Conservation (phyloP, 2,888 invertebrate genomes). For the Eupithecia abbreviata region DNA sequence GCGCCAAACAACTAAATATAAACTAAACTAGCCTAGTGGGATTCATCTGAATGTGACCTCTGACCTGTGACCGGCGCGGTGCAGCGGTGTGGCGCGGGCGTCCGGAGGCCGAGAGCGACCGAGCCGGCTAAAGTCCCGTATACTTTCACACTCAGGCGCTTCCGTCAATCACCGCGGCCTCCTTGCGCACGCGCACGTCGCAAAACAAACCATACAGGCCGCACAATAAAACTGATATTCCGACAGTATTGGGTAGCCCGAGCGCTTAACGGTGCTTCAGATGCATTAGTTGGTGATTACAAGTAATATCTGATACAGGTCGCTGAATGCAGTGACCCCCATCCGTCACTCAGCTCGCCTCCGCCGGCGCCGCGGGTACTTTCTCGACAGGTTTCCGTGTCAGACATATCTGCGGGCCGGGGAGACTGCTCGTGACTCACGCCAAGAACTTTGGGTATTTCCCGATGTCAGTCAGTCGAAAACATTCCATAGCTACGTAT, state of each 20-base stretch:
- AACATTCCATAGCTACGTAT: slow-evolving; percentile 1
- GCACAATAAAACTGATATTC: slow-evolving; percentile 31
- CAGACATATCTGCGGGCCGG: background rate
- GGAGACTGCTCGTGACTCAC: slow-evolving; percentile 17
- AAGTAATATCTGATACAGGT: slow-evolving; percentile 42
- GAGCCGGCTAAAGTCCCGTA: slow-evolving; percentile 57
- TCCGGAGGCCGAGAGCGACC: slow-evolving; percentile 31
- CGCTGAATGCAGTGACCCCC: slow-evolving; percentile 40
- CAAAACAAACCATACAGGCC: slow-evolving; percentile 29
- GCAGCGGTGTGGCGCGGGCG: background rate
- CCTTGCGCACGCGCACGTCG: slow-evolving; percentile 36
- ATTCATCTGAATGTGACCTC: background rate
- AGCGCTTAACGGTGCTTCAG: slow-evolving; percentile 36
- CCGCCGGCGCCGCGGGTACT: slow-evolving; percentile 7
- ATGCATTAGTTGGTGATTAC: slow-evolving; percentile 43
- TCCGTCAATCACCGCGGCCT: slow-evolving; percentile 49
- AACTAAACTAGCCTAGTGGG: background rate
- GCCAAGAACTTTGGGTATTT: slow-evolving; percentile 28
- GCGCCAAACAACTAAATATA: background rate
- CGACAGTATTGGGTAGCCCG: slow-evolving; percentile 9
- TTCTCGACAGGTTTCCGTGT: slow-evolving; percentile 32
- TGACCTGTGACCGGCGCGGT: background rate
- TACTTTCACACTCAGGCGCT: slow-evolving; percentile 58
- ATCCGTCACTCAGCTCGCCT: slow-evolving; percentile 36
- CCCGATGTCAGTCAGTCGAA: slow-evolving; percentile 17